These are phyloP conservation scores for Agrochola circellaris DNA, from an alignment of 2,888 invertebrate species.

Conservation along the genomic window DNA sequence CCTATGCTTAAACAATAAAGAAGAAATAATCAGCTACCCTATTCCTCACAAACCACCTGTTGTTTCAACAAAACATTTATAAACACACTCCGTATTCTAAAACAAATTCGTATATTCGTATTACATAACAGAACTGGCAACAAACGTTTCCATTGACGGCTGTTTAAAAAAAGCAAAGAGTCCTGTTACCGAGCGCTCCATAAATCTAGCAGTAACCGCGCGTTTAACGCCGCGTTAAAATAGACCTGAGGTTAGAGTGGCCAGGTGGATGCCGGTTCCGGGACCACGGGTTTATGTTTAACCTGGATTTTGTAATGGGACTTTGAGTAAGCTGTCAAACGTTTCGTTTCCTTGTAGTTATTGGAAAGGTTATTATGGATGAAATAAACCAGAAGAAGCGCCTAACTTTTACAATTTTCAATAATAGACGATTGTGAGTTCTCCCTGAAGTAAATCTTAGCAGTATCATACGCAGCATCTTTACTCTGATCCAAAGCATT, in stretches of 20 bases:
- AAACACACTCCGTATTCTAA: conserved; percentile 45
- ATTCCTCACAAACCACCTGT: conserved; percentile 52
- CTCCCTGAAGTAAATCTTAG: no score
- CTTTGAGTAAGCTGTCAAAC: conserved; percentile 39
- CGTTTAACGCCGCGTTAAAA: conserved; percentile 66
- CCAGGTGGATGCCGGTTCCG: conserved; percentile 44
- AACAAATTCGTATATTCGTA: conserved; percentile 54
- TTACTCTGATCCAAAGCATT: not conserved
- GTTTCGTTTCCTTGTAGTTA: conserved; percentile 25
- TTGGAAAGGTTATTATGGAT: conserved; percentile 2
- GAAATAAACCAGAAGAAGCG: not conserved
- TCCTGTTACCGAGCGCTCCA: conserved; percentile 75
- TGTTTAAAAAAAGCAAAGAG: conserved; percentile 70
- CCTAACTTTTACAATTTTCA: not conserved
- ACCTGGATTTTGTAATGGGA: conserved; percentile 31
- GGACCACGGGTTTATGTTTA: conserved; percentile 41
- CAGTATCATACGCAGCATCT: not conserved
- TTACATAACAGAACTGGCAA: conserved; percentile 59
- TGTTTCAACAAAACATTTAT: conserved; percentile 39
- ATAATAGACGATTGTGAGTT: not conserved
- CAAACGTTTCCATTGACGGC: conserved; percentile 70
- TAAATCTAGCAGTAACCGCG: conserved; percentile 79
- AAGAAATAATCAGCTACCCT: not conserved
- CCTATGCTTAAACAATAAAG: not conserved
- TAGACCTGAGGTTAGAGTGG: conserved; percentile 57